A percentile compares a stretch with the other conserved stretches of the same genome.
These are phyloP conservation scores for Parnassius orleans DNA, from an alignment of 2,888 invertebrate species.

Conservation along the genomic window DNA sequence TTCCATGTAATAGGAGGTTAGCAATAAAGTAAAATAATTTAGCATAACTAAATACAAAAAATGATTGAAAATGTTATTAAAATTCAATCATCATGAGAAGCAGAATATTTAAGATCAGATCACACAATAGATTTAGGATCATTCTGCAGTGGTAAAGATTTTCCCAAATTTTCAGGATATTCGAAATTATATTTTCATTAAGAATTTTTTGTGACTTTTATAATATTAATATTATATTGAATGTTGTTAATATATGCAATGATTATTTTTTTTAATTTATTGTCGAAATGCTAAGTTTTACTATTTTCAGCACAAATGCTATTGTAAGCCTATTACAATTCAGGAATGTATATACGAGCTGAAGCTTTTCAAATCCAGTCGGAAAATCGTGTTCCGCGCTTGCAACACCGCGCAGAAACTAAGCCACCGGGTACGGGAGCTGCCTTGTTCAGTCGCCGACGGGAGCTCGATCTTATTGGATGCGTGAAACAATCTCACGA, in stretches of 20 bases:
- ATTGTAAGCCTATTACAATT: neutral
- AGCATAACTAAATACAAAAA: too few relatives aligned
- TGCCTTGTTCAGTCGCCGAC: slow-evolving; percentile 20
- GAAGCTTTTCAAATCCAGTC: slow-evolving; percentile 4
- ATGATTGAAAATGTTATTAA: too few relatives aligned
- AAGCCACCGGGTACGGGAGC: slow-evolving; percentile 16
- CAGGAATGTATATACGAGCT: neutral
- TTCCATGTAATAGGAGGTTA: too few relatives aligned
- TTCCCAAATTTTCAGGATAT: neutral
- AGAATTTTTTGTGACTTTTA: too few relatives aligned
- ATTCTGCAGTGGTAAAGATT: neutral
- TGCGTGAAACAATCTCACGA: neutral
- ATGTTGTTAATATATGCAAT: too few relatives aligned
- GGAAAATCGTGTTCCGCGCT: slow-evolving; percentile 19
- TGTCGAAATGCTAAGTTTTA: neutral
- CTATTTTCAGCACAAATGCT: neutral
- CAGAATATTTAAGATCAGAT: neutral
- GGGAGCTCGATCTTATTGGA: slow-evolving; percentile 9
- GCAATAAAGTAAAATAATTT: too few relatives aligned
- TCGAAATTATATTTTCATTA: too few relatives aligned
- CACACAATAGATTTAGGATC: neutral
- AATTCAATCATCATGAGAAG: too few relatives aligned
- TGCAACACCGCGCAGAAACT: slow-evolving; percentile 26
- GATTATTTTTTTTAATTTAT: neutral
- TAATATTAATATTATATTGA: too few relatives aligned